Evolutionary conservation across 2,888 invertebrate genomes (phyloP), one percentile per base, ranked within the genome.

Genomic region (Drosophila meridiana): DNA sequence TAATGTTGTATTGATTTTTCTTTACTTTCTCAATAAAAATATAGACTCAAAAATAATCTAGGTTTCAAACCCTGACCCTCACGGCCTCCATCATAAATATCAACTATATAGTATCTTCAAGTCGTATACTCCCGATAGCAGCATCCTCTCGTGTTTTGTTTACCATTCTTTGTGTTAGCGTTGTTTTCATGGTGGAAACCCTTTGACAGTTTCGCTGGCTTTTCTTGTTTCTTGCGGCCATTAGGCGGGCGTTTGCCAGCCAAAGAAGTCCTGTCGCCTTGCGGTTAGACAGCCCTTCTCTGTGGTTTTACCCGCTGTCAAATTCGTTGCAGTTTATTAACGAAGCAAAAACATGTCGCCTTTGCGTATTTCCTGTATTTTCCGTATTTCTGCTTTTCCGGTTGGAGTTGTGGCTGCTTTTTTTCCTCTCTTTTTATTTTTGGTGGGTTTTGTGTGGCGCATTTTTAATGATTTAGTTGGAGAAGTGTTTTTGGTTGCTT

Each of bases 321-420:
- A 74, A 85, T 81, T 75, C 83, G 73, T 63, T 88, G 89, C 89
- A 90, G 86, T 88, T 87, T 90, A 90, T 90, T 90, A 87, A 76
- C 80, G 74, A 76, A 85, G 70, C 71, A 78, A 86, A 88, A 88
- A 85, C 83, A 83, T 78, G 88, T 84, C 80, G 76, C 83, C 77
- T 80, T 73, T 30, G n/a, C 56, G 56, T 30, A 56, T 56, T 70
- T 45, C 45, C 58, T 40, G 60, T 40, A 48, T 59, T 48, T 59
- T 20, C 20, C 53, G 45, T 56, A 69, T 69, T 74, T 73, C 34
- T 73, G 62, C 34, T 62, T 53, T 60, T 64, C 59, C 61, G 64
- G 57, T 53, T 62, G 56, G 50, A 61, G 69, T 60, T 69, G 53
- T 43, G 38, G 7, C 20, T 56, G 42, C 42, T 43, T 68, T 68